Percentiles rank a stretch among this genome's conserved stretches.
phyloP scores from a whole-genome alignment of 92 coral and sea anemone genomes.

The Phenganax marumi region DNA sequence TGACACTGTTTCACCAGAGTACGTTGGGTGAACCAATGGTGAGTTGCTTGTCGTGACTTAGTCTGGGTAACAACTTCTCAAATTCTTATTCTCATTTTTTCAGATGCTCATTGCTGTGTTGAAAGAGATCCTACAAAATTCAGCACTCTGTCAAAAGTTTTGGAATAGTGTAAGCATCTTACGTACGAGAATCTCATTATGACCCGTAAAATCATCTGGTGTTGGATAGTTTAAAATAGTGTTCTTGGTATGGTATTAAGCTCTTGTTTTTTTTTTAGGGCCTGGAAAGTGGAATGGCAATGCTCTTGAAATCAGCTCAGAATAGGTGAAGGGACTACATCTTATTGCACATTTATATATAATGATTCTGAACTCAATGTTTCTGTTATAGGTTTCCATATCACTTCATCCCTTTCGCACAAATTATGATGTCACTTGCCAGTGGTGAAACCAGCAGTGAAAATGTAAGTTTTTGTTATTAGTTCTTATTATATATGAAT shows the following conservation, averaged over 20 bases:
- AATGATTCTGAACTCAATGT: neutral
- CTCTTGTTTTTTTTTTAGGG: conserved; percentile 53
- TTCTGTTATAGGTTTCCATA: conserved; percentile 24
- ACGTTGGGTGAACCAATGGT: conserved; percentile 83
- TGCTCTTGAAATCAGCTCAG: conserved; percentile 73
- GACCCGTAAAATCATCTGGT: neutral
- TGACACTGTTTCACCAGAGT: conserved; percentile 83
- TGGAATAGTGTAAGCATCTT: conserved; percentile 78
- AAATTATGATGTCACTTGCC: conserved; percentile 36
- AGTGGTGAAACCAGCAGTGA: conserved; percentile 22
- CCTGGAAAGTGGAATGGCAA: conserved; percentile 73
- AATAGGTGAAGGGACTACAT: conserved; percentile 36
- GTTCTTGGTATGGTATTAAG: no score
- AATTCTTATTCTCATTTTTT: conserved; percentile 9
- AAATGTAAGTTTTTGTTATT: conserved; percentile 5
- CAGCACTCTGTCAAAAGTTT: conserved; percentile 77
- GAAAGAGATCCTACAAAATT: conserved; percentile 68
- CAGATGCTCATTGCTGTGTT: conserved; percentile 83
- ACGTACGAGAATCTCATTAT: neutral
- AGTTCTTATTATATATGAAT: neutral
- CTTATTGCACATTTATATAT: neutral
- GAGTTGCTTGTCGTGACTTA: neutral
- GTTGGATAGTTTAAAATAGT: no score
- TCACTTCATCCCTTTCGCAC: conserved; percentile 28
- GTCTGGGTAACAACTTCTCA: neutral